Conservation (phyloP, 2,113 vertebrate genomes). For the Cricetomys ansorgei region DNA sequence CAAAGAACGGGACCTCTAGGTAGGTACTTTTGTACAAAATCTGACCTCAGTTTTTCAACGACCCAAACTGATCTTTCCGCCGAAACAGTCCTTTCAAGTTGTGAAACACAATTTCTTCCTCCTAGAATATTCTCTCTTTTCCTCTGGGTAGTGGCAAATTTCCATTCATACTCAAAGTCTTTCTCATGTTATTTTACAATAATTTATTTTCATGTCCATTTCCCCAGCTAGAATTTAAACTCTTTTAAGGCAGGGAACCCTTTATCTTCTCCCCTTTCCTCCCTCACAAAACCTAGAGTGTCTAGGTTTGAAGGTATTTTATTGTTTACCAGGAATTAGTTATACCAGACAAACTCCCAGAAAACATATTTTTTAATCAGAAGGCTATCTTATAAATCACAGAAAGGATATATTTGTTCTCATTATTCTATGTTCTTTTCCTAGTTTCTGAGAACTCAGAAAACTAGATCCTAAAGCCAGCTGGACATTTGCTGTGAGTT, state of each 20-base stretch:
- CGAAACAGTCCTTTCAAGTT: not conserved
- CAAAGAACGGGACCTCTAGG: not conserved
- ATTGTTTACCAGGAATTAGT: slow-evolving; percentile 1
- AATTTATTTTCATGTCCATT: not conserved
- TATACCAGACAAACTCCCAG: not conserved
- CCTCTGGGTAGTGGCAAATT: not conserved
- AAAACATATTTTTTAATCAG: slow-evolving; percentile 39
- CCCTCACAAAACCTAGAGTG: not conserved
- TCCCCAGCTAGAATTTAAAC: not conserved
- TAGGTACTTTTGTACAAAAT: not conserved
- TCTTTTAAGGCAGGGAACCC: not conserved
- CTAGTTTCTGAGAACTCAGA: not conserved
- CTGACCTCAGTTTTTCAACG: not conserved
- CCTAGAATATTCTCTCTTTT: not conserved
- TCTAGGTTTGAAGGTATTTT: slow-evolving; percentile 9
- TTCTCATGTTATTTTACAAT: slow-evolving; percentile 17
- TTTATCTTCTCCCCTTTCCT: not conserved
- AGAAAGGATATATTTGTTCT: slow-evolving; percentile 4
- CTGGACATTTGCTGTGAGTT: not conserved
- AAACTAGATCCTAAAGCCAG: not conserved
- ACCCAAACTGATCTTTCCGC: not conserved
- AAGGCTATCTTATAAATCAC: not conserved
- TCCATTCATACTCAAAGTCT: not conserved
- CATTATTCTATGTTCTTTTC: not conserved
- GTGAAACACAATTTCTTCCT: not conserved